Percentiles rank a stretch among this genome's conserved stretches.
Conservation (phyloP, 1,140 invertebrate genomes). For the Hypsibius dujardini region DNA sequence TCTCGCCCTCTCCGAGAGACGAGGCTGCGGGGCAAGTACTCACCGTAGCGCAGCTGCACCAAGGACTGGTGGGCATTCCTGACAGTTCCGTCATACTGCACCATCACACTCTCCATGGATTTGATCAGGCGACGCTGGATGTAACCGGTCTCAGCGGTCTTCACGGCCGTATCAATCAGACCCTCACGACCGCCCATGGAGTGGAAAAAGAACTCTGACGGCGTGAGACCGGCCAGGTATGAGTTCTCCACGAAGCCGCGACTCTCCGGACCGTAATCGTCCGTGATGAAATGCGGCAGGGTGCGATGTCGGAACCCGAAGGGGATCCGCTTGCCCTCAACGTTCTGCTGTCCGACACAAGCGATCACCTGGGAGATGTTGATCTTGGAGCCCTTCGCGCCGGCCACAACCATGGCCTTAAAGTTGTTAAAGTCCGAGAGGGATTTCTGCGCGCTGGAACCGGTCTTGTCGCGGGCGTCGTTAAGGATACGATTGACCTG, state of each 20-base stretch:
- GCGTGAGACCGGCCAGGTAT: constrained; percentile 92
- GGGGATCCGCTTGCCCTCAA: constrained; percentile 98
- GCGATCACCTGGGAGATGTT: constrained; percentile 99
- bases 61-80: constrained; percentile 86
- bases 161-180: constrained; percentile 99
- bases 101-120: constrained; percentile 99
- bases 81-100: constrained; percentile 89
- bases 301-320: constrained; percentile 97
- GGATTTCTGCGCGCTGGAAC: constrained; percentile 94
- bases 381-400: constrained; percentile 98
- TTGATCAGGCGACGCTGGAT: constrained; percentile 99
- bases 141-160: constrained; percentile 98
- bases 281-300: constrained; percentile 98
- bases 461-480: constrained; percentile 99
- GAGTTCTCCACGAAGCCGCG: constrained; percentile 99
- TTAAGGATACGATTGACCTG: constrained; percentile 95
- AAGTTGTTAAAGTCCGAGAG: constrained; percentile 98
- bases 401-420: constrained; percentile 99
- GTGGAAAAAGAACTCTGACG: constrained; percentile 98
- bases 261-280: constrained; percentile 97
- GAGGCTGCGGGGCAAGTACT: too few relatives aligned
- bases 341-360: constrained; percentile 99
- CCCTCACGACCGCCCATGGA: constrained; percentile 99
- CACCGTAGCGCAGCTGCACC: constrained; percentile 90
- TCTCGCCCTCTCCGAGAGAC: too few relatives aligned